These are phyloP conservation scores for Liodrosophila aerea DNA, from an alignment of 2,888 invertebrate species.

Conservation along the genomic window DNA sequence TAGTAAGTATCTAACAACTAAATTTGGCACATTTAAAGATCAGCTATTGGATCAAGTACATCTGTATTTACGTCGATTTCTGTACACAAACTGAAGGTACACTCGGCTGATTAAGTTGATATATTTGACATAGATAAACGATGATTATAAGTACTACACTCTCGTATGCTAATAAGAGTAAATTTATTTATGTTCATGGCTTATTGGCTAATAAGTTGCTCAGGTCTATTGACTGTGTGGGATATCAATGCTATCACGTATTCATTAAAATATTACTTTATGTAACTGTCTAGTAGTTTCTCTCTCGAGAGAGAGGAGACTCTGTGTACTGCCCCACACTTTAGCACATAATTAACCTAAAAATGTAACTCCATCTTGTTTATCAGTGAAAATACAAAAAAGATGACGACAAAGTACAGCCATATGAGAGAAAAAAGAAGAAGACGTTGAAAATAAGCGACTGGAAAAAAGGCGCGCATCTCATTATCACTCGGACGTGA, in stretches of 20 bases:
- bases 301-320: conserved; percentile 33
- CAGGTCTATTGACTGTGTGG: conserved; percentile 5
- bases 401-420: background rate
- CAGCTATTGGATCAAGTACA: conserved; percentile 17
- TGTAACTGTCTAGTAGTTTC: no score
- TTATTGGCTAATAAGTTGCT: conserved; percentile 15
- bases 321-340: conserved; percentile 55
- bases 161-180: no score
- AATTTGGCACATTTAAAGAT: conserved; percentile 17
- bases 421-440: conserved; percentile 30
- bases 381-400: conserved; percentile 71
- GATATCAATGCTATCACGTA: conserved; percentile 30
- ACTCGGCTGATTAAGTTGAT: no score
- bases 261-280: background rate
- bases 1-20: no score
- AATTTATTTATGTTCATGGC: no score
- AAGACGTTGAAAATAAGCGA: conserved; percentile 47
- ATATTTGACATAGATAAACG: conserved; percentile 8
- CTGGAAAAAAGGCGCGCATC: conserved; percentile 75
- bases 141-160: no score
- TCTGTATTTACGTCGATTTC: background rate
- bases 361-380: conserved; percentile 80
- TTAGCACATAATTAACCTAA: conserved; percentile 82
- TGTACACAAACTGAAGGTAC: no score
- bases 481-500: conserved; percentile 81